Conservation (phyloP, 2,888 invertebrate genomes). For the Agonopterix alstromeriana region DNA sequence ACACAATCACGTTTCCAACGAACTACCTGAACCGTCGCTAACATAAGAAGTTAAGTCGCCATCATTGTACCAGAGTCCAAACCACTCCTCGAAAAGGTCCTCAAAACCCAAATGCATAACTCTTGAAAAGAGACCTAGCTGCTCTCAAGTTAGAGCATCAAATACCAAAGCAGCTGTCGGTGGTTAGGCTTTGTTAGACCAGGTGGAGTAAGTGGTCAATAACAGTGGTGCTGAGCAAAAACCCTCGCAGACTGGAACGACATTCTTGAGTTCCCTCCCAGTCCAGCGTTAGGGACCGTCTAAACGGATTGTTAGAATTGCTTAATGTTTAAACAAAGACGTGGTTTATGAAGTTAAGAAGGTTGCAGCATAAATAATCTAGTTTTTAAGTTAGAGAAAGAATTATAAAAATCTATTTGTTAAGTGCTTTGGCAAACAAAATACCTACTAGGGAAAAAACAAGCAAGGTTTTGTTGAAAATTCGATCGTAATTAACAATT, state of each 20-base stretch:
- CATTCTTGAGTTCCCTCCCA: slow-evolving; percentile 50
- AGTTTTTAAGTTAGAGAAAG: too few species aligned
- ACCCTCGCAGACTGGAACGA: slow-evolving; percentile 52
- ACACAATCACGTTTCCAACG: slow-evolving; percentile 1
- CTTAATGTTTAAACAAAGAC: slow-evolving; percentile 5
- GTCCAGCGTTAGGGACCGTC: slow-evolving; percentile 41
- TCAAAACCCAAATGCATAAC: not conserved
- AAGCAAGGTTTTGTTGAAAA: too few species aligned
- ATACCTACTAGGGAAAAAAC: too few species aligned
- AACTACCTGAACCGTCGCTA: slow-evolving; percentile 28
- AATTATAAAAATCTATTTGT: too few species aligned
- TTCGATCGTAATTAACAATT: too few species aligned
- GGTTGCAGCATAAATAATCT: too few species aligned
- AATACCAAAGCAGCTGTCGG: slow-evolving; percentile 1
- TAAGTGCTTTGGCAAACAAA: too few species aligned
- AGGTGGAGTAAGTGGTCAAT: slow-evolving; percentile 38
- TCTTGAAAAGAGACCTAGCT: not conserved
- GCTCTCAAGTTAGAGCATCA: not conserved
- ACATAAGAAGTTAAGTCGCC: slow-evolving; percentile 26
- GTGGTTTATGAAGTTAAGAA: slow-evolving; percentile 1
- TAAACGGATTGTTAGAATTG: slow-evolving; percentile 46
- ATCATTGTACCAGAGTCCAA: slow-evolving; percentile 24
- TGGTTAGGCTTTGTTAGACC: slow-evolving; percentile 11
- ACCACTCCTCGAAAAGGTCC: not conserved
- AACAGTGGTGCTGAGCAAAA: slow-evolving; percentile 58